Evolutionary conservation across 2,113 vertebrate species (phyloP).

Genomic region (Bujurquina vittata): DNA sequence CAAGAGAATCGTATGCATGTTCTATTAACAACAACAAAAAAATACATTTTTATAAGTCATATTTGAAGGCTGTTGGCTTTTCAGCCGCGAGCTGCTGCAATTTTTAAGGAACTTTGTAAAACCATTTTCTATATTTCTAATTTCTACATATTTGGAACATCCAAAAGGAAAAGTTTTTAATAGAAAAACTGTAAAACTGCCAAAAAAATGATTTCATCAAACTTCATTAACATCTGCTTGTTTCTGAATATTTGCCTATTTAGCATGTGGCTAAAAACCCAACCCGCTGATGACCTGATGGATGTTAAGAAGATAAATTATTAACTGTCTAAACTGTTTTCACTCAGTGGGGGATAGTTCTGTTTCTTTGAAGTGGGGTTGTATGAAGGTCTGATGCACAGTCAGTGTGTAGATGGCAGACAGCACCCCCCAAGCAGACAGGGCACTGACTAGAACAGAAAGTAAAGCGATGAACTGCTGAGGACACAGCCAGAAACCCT

Average conservation of each 20-base stretch:
- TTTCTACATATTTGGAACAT: not conserved
- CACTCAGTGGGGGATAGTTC: not conserved
- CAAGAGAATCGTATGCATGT: not conserved
- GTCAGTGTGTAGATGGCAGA: not conserved
- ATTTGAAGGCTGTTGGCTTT: not conserved
- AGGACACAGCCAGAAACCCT: not conserved
- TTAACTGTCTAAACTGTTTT: not conserved
- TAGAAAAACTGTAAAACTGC: not conserved
- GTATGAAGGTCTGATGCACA: not conserved
- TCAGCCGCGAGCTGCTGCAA: not conserved
- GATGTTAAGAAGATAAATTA: rapidly evolving
- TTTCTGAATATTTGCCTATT: not conserved
- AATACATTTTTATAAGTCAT: not conserved
- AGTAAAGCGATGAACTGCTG: not conserved
- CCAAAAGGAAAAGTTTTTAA: not conserved
- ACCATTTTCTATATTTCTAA: not conserved
- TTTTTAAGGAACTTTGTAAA: not conserved
- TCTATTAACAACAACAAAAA: not conserved
- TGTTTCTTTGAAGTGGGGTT: not conserved
- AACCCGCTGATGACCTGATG: not conserved
- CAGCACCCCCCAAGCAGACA: not conserved
- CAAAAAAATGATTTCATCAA: not conserved
- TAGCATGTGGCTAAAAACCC: not conserved
- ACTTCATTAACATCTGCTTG: not conserved
- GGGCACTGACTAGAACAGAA: not conserved